phyloP scores from a whole-genome alignment of 2,888 invertebrate genomes.

The Hirudinaria manillensis region DNA sequence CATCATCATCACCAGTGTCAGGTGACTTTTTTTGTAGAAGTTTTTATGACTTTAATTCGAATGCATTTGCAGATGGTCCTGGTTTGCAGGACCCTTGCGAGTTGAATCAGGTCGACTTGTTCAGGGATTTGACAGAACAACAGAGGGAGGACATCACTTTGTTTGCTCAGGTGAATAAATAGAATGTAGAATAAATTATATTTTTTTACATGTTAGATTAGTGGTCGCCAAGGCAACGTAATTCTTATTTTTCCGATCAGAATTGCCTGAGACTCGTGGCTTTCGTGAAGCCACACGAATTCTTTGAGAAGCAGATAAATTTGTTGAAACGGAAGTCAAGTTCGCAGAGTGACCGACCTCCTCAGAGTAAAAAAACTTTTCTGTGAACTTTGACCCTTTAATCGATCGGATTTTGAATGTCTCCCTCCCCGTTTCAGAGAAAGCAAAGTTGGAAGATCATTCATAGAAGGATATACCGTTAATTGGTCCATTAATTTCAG shows the following conservation, averaged over 20 bases:
- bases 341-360: no score
- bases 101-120: conserved; percentile 83
- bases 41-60: neutral
- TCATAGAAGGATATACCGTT: neutral
- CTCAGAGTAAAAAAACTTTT: no score
- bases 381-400: no score
- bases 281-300: neutral
- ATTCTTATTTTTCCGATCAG: neutral
- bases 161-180: conserved; percentile 80
- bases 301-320: no score
- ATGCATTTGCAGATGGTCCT: conserved; percentile 64
- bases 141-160: conserved; percentile 93
- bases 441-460: neutral
- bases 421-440: neutral
- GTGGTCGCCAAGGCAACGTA: neutral
- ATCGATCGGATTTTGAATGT: neutral
- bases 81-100: conserved; percentile 95
- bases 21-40: no score
- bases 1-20: no score
- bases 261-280: conserved; percentile 5
- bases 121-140: conserved; percentile 75
- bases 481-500: no score
- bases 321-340: no score
- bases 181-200: no score
- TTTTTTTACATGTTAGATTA: neutral